Conservation (phyloP, 2,888 invertebrate genomes). For the Aphodius sticticus region DNA sequence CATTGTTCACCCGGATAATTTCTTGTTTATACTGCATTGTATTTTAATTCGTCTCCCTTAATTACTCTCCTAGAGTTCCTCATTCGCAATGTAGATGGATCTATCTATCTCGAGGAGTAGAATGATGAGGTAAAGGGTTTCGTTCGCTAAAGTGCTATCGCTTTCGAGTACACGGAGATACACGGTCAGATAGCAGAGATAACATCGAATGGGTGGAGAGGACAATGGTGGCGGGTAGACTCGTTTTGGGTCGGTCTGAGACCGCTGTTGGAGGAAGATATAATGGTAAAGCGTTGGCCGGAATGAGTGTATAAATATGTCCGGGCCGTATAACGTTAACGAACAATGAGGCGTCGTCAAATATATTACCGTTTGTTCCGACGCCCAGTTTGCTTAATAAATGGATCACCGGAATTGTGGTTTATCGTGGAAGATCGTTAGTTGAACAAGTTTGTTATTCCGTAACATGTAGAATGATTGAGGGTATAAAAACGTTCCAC, state of each 20-base stretch:
- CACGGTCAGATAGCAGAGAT: background rate
- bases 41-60: constrained; percentile 30
- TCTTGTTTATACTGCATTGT: constrained; percentile 35
- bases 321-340: constrained; percentile 46
- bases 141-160: constrained; percentile 4
- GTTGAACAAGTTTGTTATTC: background rate
- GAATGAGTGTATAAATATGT: constrained; percentile 51
- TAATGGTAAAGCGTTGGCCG: constrained; percentile 48
- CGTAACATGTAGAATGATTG: no score
- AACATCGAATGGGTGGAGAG: constrained; percentile 4
- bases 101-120: no score
- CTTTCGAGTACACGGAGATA: background rate
- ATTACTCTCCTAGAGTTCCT: background rate
- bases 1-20: constrained; percentile 36
- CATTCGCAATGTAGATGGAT: background rate
- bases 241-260: constrained; percentile 5
- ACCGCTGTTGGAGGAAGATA: constrained; percentile 21
- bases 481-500: no score
- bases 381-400: constrained; percentile 17
- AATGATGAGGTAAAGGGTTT: background rate
- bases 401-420: constrained; percentile 16
- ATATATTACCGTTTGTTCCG: constrained; percentile 26
- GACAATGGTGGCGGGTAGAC: background rate
- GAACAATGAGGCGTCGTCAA: constrained; percentile 39
- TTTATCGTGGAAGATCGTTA: constrained; percentile 13